Evolutionary conservation across 1,140 invertebrate species (phyloP).

Genomic region (Heliconius himera): DNA sequence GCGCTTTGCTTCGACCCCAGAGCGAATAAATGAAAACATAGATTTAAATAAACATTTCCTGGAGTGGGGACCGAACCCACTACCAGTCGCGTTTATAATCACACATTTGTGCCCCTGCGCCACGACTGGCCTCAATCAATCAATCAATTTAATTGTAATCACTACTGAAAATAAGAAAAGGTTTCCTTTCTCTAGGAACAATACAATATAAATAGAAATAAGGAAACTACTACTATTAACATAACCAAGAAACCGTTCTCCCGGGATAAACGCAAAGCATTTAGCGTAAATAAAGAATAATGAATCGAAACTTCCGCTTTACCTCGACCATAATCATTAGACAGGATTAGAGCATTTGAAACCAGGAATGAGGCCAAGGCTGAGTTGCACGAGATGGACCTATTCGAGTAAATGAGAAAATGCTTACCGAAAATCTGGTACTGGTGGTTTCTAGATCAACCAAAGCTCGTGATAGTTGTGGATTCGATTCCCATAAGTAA

Average conservation of each 20-base stretch:
- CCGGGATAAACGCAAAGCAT: background rate
- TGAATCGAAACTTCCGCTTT: background rate
- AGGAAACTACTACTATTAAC: background rate
- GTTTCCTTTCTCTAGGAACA: background rate
- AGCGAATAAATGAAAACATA: no score
- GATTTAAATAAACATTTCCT: no score
- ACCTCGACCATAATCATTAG: slow-evolving; percentile 13
- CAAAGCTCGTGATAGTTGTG: no score
- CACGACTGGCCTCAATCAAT: no score
- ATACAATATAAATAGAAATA: background rate
- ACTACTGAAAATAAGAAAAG: no score
- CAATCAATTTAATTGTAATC: no score
- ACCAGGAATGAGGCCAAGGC: slow-evolving; percentile 18
- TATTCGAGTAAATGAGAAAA: background rate
- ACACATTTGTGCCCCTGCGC: no score
- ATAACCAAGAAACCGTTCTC: background rate
- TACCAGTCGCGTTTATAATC: no score
- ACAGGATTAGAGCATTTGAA: slow-evolving; percentile 21
- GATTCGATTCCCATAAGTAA: no score
- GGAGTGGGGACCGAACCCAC: no score
- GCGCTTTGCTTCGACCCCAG: no score
- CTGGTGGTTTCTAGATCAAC: no score
- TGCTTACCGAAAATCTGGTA: background rate
- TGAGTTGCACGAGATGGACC: background rate
- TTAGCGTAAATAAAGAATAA: slow-evolving; percentile 16